Conservation (phyloP, 2,797 vertebrate genomes). For the Nothura maculosa region DNA sequence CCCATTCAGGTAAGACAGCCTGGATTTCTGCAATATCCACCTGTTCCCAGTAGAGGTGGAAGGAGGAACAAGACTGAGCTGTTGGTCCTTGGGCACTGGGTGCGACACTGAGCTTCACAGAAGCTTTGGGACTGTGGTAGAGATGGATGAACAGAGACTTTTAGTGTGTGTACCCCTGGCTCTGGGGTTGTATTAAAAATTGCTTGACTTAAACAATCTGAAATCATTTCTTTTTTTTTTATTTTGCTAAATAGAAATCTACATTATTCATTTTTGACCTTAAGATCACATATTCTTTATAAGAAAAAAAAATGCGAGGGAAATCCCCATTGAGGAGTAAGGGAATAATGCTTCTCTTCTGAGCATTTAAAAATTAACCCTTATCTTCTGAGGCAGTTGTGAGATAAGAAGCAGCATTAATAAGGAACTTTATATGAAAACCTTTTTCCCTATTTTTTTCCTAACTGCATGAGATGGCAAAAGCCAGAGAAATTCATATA, state of each 20-base stretch:
- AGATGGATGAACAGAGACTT: neutral
- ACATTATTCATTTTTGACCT: neutral
- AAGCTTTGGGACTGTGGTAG: neutral
- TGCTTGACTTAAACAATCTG: neutral
- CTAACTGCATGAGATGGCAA: neutral
- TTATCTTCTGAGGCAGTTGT: neutral
- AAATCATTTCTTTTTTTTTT: neutral
- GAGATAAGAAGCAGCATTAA: neutral
- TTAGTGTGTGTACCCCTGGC: neutral
- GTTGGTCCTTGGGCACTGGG: neutral
- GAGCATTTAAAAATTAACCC: neutral
- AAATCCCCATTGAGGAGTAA: neutral
- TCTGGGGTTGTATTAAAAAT: neutral
- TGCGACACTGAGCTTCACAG: neutral
- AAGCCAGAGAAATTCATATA: neutral
- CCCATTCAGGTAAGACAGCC: neutral
- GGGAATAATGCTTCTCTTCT: neutral
- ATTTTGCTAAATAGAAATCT: neutral
- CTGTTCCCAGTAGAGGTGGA: neutral
- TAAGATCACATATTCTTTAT: neutral
- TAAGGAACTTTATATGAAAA: neutral
- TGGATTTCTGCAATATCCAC: neutral
- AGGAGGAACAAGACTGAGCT: neutral
- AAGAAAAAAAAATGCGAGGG: neutral
- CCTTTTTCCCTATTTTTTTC: neutral